Evolutionary conservation across 1,140 invertebrate genomes (phyloP).

Genomic region (Colletes gigas): DNA sequence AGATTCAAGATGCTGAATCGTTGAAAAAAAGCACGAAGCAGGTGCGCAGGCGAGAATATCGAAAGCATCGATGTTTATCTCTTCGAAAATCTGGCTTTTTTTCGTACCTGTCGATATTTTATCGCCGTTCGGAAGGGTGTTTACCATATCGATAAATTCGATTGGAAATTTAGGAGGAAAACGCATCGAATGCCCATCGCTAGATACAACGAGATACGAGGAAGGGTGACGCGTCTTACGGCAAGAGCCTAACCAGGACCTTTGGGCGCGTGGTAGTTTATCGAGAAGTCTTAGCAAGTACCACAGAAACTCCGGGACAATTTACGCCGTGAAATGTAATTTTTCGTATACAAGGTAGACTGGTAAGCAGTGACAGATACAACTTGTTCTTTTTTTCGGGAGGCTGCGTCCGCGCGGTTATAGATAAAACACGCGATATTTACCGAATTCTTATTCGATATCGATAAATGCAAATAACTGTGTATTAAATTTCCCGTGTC

Average conservation of each 20-base stretch:
- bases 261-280: conserved; percentile 24
- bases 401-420: not conserved
- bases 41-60: not conserved
- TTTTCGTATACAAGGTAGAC: conserved; percentile 6
- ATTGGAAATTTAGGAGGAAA: conserved; percentile 26
- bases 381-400: conserved; percentile 1
- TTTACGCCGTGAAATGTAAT: conserved; percentile 21
- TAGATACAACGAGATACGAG: conserved; percentile 18
- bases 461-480: conserved; percentile 20
- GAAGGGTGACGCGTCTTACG: not conserved
- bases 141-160: conserved; percentile 7
- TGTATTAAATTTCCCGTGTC: not conserved
- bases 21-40: not conserved
- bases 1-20: not conserved
- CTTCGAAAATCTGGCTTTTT: not conserved
- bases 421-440: conserved; percentile 33
- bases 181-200: not conserved
- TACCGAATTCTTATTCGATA: conserved; percentile 17
- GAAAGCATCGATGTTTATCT: not conserved
- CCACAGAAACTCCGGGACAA: conserved; percentile 9
- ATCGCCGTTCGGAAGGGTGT: not conserved
- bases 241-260: not conserved
- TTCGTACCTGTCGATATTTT: not conserved
- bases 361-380: conserved; percentile 23
- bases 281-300: conserved; percentile 17